These are phyloP conservation scores for Takifugu bimaculatus DNA, from an alignment of 2,113 vertebrate species.

Conservation along the genomic window DNA sequence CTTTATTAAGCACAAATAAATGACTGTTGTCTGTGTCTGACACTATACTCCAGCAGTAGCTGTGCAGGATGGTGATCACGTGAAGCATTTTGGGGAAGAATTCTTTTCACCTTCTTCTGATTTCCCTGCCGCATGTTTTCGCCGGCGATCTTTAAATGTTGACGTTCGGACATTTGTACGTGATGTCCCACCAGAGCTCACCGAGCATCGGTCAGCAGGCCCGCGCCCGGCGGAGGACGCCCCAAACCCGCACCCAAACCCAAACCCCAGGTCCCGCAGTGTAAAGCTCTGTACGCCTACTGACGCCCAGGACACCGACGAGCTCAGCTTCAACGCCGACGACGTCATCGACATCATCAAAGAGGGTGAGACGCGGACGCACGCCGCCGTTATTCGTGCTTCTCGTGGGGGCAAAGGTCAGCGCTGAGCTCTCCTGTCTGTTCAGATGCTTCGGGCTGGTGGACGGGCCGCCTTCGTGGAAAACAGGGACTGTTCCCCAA, in stretches of 20 bases:
- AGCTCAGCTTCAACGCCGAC: constrained; percentile 96
- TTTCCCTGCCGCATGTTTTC: neutral
- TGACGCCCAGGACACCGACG: constrained; percentile 98
- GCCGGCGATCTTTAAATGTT: neutral
- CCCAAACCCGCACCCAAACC: constrained; percentile 96
- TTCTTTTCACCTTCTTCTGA: too few relatives aligned
- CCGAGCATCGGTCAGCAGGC: constrained; percentile 82
- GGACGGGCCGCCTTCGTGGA: constrained; percentile 91
- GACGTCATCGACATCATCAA: constrained; percentile 93
- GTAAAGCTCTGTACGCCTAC: constrained; percentile 92
- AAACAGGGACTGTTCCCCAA: constrained; percentile 98
- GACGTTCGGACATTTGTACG: constrained; percentile 1
- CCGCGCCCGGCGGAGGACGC: constrained; percentile 85
- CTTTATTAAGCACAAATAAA: too few relatives aligned
- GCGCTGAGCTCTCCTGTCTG: constrained; percentile 1
- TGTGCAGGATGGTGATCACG: constrained; percentile 33
- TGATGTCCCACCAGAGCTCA: constrained; percentile 72
- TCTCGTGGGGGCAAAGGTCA: neutral
- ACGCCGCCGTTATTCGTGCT: neutral
- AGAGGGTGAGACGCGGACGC: constrained; percentile 78
- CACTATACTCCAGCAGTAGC: too few relatives aligned
- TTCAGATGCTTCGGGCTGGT: constrained; percentile 94
- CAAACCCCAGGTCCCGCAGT: constrained; percentile 95
- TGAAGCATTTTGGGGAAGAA: neutral
- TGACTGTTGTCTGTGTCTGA: too few relatives aligned